phyloP scores from a whole-genome alignment of 2,888 invertebrate genomes.

The Aphrophora alni region DNA sequence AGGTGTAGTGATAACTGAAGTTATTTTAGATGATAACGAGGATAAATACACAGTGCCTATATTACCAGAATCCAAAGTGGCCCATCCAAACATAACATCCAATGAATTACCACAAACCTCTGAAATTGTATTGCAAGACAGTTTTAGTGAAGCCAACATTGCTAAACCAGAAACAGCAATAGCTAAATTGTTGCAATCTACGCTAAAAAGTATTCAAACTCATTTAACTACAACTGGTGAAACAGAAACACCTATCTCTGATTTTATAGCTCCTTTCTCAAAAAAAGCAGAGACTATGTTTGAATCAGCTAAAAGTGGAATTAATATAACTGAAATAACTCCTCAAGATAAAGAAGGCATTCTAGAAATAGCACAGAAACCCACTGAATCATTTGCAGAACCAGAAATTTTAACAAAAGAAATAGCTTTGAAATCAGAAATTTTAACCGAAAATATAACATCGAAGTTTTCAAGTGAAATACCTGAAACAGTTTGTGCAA shows the following conservation, averaged over 20 bases:
- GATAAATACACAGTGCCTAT: constrained; percentile 49
- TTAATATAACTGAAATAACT: constrained; percentile 58
- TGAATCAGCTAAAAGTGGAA: constrained; percentile 53
- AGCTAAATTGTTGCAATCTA: constrained; percentile 44
- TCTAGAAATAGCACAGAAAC: constrained; percentile 51
- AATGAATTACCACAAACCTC: constrained; percentile 54
- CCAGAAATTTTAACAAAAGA: constrained; percentile 33
- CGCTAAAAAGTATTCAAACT: constrained; percentile 46
- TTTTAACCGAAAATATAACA: constrained; percentile 44
- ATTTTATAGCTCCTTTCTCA: constrained; percentile 54
- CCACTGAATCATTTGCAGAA: constrained; percentile 41
- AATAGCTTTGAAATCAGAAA: constrained; percentile 45
- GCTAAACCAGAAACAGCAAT: constrained; percentile 30
- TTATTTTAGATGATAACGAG: constrained; percentile 51
- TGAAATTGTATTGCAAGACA: constrained; percentile 56
- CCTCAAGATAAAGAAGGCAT: constrained; percentile 56
- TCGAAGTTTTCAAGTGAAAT: constrained; percentile 42
- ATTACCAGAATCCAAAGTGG: constrained; percentile 58
- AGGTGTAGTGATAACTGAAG: constrained; percentile 51
- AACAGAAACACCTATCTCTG: constrained; percentile 51
- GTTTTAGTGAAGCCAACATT: constrained; percentile 35
- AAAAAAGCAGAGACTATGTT: constrained; percentile 55
- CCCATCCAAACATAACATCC: constrained; percentile 61
- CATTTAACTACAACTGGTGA: constrained; percentile 45
- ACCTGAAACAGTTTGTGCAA: constrained; percentile 56